Conservation (phyloP, 2,113 vertebrate genomes). For the Toxostoma redivivum region DNA sequence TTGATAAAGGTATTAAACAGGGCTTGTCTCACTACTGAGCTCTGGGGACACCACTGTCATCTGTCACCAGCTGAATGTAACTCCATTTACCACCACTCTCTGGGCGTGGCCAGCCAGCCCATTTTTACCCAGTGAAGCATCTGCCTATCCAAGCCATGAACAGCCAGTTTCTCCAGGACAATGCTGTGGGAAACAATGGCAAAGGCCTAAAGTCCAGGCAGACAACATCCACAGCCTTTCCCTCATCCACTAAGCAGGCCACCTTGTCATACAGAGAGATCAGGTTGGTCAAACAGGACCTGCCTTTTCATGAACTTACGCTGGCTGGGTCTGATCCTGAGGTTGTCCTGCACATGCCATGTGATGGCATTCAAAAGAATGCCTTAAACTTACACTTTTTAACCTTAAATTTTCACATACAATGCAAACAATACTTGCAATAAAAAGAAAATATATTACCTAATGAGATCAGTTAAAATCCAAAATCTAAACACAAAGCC, state of each 20-base stretch:
- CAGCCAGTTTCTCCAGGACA: not conserved
- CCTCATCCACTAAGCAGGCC: not conserved
- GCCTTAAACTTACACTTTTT: not conserved
- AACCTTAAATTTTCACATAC: not conserved
- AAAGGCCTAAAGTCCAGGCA: not conserved
- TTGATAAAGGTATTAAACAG: not conserved
- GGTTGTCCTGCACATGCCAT: not conserved
- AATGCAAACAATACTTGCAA: not conserved
- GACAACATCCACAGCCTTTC: not conserved
- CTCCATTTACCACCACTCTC: not conserved
- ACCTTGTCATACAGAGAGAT: not conserved
- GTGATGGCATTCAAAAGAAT: not conserved
- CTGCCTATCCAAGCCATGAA: not conserved
- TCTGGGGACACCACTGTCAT: not conserved
- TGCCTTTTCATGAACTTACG: not conserved
- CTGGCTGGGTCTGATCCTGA: not conserved
- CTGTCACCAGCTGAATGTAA: not conserved
- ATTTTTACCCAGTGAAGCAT: not conserved
- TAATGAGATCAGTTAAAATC: not conserved
- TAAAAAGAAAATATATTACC: not conserved
- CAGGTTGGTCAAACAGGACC: not conserved
- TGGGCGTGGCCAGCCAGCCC: not conserved
- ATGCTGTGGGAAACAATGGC: not conserved
- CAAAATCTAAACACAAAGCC: conserved; percentile 25
- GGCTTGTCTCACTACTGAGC: not conserved